Evolutionary conservation across 2,888 invertebrate genomes (phyloP).

Genomic region (Napeogenes inachia): DNA sequence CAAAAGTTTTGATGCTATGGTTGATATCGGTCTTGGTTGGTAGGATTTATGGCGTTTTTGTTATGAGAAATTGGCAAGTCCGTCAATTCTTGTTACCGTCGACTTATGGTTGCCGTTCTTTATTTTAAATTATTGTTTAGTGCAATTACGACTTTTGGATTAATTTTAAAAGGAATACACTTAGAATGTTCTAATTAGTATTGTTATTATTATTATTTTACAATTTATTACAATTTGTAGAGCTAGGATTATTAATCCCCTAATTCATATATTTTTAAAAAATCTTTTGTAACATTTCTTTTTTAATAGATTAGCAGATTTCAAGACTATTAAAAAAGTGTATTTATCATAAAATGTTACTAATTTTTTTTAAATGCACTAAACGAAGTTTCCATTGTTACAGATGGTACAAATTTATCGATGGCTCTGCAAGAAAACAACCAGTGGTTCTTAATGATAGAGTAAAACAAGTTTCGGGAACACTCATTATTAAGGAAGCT

Average conservation of each 20-base stretch:
- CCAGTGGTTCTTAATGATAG: constrained; percentile 93
- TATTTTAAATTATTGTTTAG: background rate
- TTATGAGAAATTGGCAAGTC: constrained; percentile 17
- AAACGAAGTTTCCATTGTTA: constrained; percentile 75
- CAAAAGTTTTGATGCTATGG: constrained; percentile 5
- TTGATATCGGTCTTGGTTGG: constrained; percentile 9
- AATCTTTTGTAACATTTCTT: background rate
- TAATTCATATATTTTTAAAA: too few relatives aligned
- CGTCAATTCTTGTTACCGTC: background rate
- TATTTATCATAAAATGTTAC: constrained; percentile 1
- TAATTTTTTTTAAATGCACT: constrained; percentile 30
- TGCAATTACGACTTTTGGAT: background rate
- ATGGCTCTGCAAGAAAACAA: constrained; percentile 89
- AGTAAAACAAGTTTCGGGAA: constrained; percentile 95
- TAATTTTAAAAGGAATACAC: too few relatives aligned
- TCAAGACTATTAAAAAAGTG: background rate
- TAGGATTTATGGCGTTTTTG: constrained; percentile 5
- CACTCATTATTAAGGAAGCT: constrained; percentile 93
- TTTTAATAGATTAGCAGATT: constrained; percentile 7
- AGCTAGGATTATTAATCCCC: too few relatives aligned
- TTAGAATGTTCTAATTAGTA: too few relatives aligned
- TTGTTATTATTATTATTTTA: too few relatives aligned
- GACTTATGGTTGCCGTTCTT: background rate
- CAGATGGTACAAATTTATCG: constrained; percentile 97
- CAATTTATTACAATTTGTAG: too few relatives aligned